phyloP scores from a whole-genome alignment of 1,140 invertebrate genomes.

The Helicoverpa armigera region DNA sequence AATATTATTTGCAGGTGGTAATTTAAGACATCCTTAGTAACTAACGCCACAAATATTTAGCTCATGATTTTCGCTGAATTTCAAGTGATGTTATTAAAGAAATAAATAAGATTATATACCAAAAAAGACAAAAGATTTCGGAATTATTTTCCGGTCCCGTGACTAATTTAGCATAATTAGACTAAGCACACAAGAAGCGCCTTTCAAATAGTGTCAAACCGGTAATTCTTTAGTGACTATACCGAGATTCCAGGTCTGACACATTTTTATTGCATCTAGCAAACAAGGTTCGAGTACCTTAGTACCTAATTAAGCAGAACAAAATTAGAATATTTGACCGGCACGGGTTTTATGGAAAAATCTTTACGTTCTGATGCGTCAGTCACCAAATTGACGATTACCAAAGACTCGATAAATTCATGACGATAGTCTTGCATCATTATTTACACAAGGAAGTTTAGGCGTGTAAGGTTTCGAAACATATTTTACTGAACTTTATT shows the following conservation, averaged over 20 bases:
- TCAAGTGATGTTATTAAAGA: too few relatives aligned
- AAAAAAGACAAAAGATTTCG: background rate
- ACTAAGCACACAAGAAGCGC: too few relatives aligned
- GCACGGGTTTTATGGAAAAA: conserved; percentile 1
- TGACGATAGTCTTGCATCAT: conserved; percentile 66
- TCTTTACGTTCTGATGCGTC: conserved; percentile 24
- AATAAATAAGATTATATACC: too few relatives aligned
- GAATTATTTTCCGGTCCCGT: background rate
- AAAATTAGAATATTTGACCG: background rate
- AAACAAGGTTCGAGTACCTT: too few relatives aligned
- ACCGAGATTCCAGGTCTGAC: background rate
- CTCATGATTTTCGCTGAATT: too few relatives aligned
- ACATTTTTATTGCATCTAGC: too few relatives aligned
- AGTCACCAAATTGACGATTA: conserved; percentile 36
- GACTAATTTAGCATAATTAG: too few relatives aligned
- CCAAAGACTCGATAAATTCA: conserved; percentile 40
- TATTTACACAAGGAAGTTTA: conserved; percentile 74
- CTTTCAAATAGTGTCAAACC: too few relatives aligned
- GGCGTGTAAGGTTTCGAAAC: conserved; percentile 69
- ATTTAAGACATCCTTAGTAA: background rate
- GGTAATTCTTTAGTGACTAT: too few relatives aligned
- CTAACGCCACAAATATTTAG: too few relatives aligned
- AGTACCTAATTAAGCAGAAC: background rate
- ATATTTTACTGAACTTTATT: conserved; percentile 69
- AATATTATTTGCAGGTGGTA: background rate